Percentiles rank a stretch among this genome's conserved stretches.
phyloP scores from a whole-genome alignment of 2,888 invertebrate species.

The Hirtodrosophila cameraria region DNA sequence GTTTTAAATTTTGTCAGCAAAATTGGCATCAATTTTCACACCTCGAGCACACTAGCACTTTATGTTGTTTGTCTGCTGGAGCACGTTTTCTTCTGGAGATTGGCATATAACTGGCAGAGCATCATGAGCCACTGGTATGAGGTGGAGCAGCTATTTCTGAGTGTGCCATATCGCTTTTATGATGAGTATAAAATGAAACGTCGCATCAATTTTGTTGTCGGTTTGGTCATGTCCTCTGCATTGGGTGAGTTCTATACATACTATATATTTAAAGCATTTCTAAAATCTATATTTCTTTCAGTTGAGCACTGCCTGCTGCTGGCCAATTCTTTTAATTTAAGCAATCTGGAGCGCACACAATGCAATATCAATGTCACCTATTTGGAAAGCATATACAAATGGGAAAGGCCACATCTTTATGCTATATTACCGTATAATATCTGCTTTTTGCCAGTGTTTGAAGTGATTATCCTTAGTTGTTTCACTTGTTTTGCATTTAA shows the following conservation, averaged over 20 bases:
- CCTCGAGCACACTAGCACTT: slow-evolving; percentile 73
- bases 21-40: slow-evolving; percentile 73
- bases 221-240: slow-evolving; percentile 70
- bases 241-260: slow-evolving; percentile 57
- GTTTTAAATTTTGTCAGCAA: slow-evolving; percentile 62
- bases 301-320: slow-evolving; percentile 79
- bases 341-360: slow-evolving; percentile 69
- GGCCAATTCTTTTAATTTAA: slow-evolving; percentile 69
- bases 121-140: slow-evolving; percentile 79
- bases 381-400: slow-evolving; percentile 74
- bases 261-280: too few species aligned
- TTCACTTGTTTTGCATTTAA: not conserved
- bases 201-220: slow-evolving; percentile 70
- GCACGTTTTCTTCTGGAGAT: slow-evolving; percentile 80
- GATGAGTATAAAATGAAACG: slow-evolving; percentile 75
- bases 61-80: slow-evolving; percentile 78
- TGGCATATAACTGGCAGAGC: slow-evolving; percentile 81
- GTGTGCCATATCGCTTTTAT: slow-evolving; percentile 79
- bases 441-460: slow-evolving; percentile 76
- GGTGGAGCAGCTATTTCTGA: slow-evolving; percentile 81
- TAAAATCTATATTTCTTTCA: slow-evolving; percentile 22
- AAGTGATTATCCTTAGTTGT: slow-evolving; percentile 53
- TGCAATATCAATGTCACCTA: slow-evolving; percentile 77
- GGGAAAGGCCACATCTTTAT: slow-evolving; percentile 78
- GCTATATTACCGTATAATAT: slow-evolving; percentile 66